Evolutionary conservation across 2,888 invertebrate genomes (phyloP).

Genomic region (Brenthis hecate): DNA sequence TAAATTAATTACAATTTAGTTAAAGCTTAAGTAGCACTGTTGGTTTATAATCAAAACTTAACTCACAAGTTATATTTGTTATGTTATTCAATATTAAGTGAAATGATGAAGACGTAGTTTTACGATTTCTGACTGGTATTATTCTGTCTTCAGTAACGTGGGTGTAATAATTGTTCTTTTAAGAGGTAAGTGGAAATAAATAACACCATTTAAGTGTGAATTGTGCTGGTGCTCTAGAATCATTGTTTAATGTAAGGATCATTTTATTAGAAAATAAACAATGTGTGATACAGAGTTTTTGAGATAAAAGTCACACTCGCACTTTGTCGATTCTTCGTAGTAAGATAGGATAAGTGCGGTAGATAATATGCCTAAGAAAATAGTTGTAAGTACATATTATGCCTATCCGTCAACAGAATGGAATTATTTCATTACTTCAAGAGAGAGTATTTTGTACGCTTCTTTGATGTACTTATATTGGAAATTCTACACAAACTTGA

Average conservation of each 20-base stretch:
- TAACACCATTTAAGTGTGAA: no score
- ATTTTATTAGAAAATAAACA: no score
- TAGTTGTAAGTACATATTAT: not conserved
- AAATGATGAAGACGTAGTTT: not conserved
- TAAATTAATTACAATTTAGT: not conserved
- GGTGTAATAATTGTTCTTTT: no score
- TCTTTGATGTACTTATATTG: constrained; percentile 8
- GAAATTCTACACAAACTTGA: constrained; percentile 8
- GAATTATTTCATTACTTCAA: not conserved
- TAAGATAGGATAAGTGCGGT: no score
- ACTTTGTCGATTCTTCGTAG: no score
- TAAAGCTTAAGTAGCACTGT: not conserved
- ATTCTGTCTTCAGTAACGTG: no score
- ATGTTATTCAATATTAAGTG: not conserved
- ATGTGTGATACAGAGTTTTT: no score
- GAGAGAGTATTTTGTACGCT: not conserved
- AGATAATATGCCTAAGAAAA: not conserved
- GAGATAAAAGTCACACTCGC: no score
- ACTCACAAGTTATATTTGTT: not conserved
- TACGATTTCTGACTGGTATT: not conserved
- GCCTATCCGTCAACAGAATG: not conserved
- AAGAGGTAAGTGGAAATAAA: no score
- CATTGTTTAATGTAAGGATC: no score
- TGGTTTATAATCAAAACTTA: not conserved
- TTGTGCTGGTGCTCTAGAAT: no score